Percentiles rank a stretch among this genome's conserved stretches.
These are phyloP conservation scores for Netelia fuscicornis DNA, from an alignment of 2,888 invertebrate genomes.

Conservation along the genomic window DNA sequence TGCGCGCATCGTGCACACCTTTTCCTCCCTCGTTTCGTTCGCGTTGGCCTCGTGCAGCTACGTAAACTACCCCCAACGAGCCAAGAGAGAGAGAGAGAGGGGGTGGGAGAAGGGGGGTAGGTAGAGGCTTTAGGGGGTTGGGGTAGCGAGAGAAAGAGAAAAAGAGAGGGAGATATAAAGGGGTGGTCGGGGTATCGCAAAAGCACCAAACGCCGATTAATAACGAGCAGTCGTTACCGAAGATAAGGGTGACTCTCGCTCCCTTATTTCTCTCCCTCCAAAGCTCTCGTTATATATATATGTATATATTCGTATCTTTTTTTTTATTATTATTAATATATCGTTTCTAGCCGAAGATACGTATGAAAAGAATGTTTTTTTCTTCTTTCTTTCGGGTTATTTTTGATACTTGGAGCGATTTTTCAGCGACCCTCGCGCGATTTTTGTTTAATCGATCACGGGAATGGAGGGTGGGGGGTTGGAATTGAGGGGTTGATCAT, in stretches of 20 bases:
- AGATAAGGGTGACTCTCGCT: constrained; percentile 76
- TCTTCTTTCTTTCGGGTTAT: background rate
- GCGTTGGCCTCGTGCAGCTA: constrained; percentile 32
- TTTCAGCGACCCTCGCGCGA: constrained; percentile 27
- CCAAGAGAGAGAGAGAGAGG: background rate
- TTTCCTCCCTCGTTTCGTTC: constrained; percentile 42
- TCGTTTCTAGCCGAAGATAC: too few relatives aligned
- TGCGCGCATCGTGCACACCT: constrained; percentile 53
- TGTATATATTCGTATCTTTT: background rate
- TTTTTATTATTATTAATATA: too few relatives aligned
- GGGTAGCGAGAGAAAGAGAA: constrained; percentile 26
- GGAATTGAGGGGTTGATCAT: constrained; percentile 62
- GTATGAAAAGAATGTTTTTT: background rate
- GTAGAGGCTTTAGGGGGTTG: background rate
- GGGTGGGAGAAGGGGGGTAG: too few relatives aligned
- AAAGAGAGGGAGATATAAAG: constrained; percentile 53
- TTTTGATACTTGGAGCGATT: background rate
- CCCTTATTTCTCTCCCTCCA: constrained; percentile 68
- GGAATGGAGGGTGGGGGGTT: constrained; percentile 26
- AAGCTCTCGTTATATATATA: constrained; percentile 12
- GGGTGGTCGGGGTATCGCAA: constrained; percentile 58
- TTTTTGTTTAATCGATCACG: constrained; percentile 64
- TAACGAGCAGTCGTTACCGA: constrained; percentile 82
- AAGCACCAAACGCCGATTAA: constrained; percentile 79
- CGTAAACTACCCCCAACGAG: constrained; percentile 59